Base-by-base conservation (phyloP, 2,113 vertebrate species). In the Patagioenas fasciata region DNA sequence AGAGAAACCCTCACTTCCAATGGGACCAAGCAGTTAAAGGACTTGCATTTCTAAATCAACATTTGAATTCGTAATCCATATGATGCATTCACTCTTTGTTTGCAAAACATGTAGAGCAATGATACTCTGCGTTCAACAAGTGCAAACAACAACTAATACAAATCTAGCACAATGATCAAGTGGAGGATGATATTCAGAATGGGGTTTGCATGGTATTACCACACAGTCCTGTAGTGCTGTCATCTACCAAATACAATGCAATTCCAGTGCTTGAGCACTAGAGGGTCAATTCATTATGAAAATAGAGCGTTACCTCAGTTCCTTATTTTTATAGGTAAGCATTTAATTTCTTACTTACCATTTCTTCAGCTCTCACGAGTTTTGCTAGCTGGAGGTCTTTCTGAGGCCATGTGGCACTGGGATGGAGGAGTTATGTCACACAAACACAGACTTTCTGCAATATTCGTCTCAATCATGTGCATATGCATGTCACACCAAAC, bases 181-280 rank as follows among this genome's bases (percentile, higher is more conserved):
- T 13, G 1, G 6, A 9, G 32, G 4, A 3, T 80, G 54, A 58
- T 66, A 79, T 1, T 85, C 66, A 44, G 36, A 80, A 40, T 13
- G 48, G 42, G 73, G 83, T 87, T 85, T 73, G 51, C 64, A 83
- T 15, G 48, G 28, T 36, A 73, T 53, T 54, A 47, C 26, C 50
- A 62, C 69, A 38, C 11, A 40, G 28, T 69, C 18, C 10, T 48
- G 19, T 7, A 48, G 29, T 5, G 19, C 24, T 31, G 11, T 25
- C n/a, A 47, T 31, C 34, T 36, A 25, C 15, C 32, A 70, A 70
- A 69, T n/a, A 54, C 16, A 80, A 34, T 51, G 60, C 24, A 82
- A 32, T 93, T 90, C 38, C 57, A 80, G 32, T n/a, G 29, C 79
- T 44, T 86, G 48, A 91, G 60, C 83, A 93, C 93, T 88, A 94